Evolutionary conservation across 2,888 invertebrate genomes (phyloP).

Genomic region (Brachyopa scutellaris): DNA sequence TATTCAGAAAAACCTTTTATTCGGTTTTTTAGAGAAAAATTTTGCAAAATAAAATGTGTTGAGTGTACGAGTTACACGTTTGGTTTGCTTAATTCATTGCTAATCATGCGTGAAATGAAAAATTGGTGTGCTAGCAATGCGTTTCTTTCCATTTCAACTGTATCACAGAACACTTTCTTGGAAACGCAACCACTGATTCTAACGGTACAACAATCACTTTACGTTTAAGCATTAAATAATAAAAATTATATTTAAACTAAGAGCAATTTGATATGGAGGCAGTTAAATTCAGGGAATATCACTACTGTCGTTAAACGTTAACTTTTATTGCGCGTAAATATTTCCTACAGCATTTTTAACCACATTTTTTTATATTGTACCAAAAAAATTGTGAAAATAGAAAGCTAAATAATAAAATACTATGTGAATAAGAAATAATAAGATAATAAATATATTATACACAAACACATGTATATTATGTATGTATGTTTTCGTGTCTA

Average conservation of each 20-base stretch:
- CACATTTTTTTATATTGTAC: slow-evolving; percentile 7
- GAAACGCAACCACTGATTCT: background rate
- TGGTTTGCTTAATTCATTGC: too few relatives aligned
- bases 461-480: background rate
- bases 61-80: too few relatives aligned
- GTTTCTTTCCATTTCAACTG: too few relatives aligned
- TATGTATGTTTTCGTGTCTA: slow-evolving; percentile 44
- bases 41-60: too few relatives aligned
- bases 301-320: background rate
- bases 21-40: too few relatives aligned
- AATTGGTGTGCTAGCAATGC: background rate
- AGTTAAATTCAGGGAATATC: background rate
- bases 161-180: too few relatives aligned
- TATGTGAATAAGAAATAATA: slow-evolving; percentile 10
- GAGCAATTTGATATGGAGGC: background rate
- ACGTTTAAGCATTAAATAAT: background rate
- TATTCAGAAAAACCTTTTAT: too few relatives aligned
- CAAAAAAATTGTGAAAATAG: background rate
- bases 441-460: background rate
- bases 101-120: too few relatives aligned
- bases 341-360: slow-evolving; percentile 51
- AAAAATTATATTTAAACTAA: background rate
- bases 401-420: slow-evolving; percentile 17
- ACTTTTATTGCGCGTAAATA: background rate
- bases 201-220: background rate